A percentile compares a stretch with the other conserved stretches of the same genome.
Evolutionary conservation across 2,888 invertebrate species (phyloP).

Genomic region (Eristalinus aeneus): DNA sequence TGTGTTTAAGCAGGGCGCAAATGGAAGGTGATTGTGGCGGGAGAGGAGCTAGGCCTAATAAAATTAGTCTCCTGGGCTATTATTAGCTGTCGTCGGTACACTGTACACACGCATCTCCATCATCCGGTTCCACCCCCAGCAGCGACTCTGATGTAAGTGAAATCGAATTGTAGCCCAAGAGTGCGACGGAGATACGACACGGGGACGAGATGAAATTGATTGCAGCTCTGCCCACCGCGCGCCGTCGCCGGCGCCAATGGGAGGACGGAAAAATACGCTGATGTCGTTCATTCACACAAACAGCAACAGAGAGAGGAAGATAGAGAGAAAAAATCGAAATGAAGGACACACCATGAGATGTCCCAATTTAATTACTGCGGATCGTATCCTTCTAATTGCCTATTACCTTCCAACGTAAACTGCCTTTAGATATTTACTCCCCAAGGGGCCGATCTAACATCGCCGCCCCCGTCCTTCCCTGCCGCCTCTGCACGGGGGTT

Average conservation of each 20-base stretch:
- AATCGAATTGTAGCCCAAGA: conserved; percentile 62
- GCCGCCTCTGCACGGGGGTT: not conserved
- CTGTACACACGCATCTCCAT: conserved; percentile 28
- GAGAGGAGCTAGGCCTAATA: conserved; percentile 36
- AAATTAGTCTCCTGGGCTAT: conserved; percentile 65
- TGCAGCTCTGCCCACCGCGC: not conserved
- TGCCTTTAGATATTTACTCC: conserved; percentile 69
- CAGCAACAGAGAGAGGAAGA: not conserved
- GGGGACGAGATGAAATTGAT: conserved; percentile 36
- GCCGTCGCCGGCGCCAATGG: not conserved
- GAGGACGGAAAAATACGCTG: not conserved
- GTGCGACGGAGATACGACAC: conserved; percentile 27
- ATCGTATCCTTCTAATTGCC: conserved; percentile 80
- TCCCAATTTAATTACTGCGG: conserved; percentile 79
- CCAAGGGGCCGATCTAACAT: conserved; percentile 57
- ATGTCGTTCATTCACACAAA: not conserved
- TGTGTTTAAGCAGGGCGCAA: conserved; percentile 46
- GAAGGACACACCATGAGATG: conserved; percentile 76
- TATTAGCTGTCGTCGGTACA: conserved; percentile 39
- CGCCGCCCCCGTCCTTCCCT: not conserved
- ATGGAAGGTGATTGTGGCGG: conserved; percentile 64
- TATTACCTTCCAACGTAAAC: conserved; percentile 75
- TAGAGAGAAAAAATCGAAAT: conserved; percentile 16
- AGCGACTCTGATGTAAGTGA: conserved; percentile 43
- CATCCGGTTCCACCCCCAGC: not conserved